Base-by-base conservation (phyloP, 2,797 vertebrate genomes). In the Alectoris magna region DNA sequence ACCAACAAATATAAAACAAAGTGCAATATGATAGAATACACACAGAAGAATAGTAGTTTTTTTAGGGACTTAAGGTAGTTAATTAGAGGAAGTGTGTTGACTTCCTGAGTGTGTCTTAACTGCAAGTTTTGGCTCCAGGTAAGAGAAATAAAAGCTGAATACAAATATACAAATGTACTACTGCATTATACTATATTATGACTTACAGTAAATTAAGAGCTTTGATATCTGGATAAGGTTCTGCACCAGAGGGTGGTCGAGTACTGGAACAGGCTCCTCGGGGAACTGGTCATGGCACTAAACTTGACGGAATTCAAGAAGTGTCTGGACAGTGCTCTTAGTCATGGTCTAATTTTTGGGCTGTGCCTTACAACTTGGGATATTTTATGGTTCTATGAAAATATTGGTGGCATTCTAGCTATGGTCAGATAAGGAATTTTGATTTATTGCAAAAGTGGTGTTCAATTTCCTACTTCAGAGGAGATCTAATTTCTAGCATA, bases 371-470 rank as follows among this genome's bases (percentile, higher is more conserved):
- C 27, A 53, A 29, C 51, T 29, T 53, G 15, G 15, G 27, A 10
- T 53, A 53, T 53, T 53, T 53, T 53, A 53, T 29, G 51, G 27
- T 53, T 53, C 26, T 29, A 10, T 53, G 51, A 29, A 17, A 29
- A 53, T 16, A 53, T 17, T 27, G 14, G 3, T 43, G 26, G 14
- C 8, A 38, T 70, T 70, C 17, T 38, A 19, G 55, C 60, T 62
- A 43, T 19, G 0, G 10, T 31, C 56, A 59, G 53, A 21, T 1
- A 22, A 46, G 3, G 11, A 34, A 39, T 0, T 1, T 31, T 16
- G 46, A 6, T 7, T 55, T 49, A 46, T 23, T 51, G 27, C 34
- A 46, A 43, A 41, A 62, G 9, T 29, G 7, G 55, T 59, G 16
- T 10, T 2, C 5, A 9, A 9, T 55, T 72, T 79, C 69, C 15